Evolutionary conservation across 2,113 vertebrate genomes (phyloP), one percentile per base, ranked within the genome.

Genomic region (Jacana jacana): DNA sequence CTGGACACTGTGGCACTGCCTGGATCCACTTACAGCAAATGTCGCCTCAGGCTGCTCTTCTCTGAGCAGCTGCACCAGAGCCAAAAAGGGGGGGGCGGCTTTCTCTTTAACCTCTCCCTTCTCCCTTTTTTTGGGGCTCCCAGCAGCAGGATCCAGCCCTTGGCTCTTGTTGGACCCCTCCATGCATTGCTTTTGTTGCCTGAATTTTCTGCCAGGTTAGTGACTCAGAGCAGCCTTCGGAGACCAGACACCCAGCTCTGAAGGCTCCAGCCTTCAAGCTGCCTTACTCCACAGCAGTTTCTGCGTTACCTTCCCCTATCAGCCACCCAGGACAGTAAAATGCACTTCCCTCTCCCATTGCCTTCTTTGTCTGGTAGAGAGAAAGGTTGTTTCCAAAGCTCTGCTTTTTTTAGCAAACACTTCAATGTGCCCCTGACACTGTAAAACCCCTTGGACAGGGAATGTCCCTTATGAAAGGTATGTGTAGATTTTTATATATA

Each of bases 11-110:
- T 2, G 20, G 80, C 49, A 18, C 54, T 12, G 85, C 15, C 64
- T 0, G 0, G 7, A 3, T 10, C 40, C 65, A 5, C 49, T 37
- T 39, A 4, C 1, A 33, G 30, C 3, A 54, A 2, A 3, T 0
- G 4, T 14, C 55, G 65, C 61, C 66, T 63, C 17, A 9, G 63
- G 80, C 66, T 85, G 70, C 57, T 57, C 39, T 35, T 35, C 7
- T 6, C 28, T 5, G 30, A 24, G n/a, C 37, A 75, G 39, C 66
- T 30, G 51, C 42, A 66, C 48, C 28, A 6, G 12, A 8, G 49
- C 24, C 83, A 37, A 4, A 44, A 27, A 15, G 4, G 3, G 3
- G 28, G 10, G 13, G 5, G 12, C 12, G 0, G 3, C 3, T 60
- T 46, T 10, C 11, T 8, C 33, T 35, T 73, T 13, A 20, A 5